Percentiles rank a stretch among this genome's conserved stretches.
Conservation (phyloP, 2,888 invertebrate genomes). For the Ernsta delagoae region DNA sequence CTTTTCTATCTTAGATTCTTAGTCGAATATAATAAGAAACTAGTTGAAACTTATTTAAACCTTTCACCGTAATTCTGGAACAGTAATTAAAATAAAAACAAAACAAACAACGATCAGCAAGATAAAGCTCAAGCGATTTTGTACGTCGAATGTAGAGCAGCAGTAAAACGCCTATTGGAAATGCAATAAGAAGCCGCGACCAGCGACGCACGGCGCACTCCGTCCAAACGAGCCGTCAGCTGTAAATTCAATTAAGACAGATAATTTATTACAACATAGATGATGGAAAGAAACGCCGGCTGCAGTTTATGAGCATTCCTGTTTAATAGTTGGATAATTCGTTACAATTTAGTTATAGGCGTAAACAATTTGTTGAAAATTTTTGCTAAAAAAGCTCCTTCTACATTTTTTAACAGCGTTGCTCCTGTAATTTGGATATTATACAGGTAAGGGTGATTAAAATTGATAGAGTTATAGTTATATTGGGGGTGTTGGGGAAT, state of each 20-base stretch:
- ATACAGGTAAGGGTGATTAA: too few relatives aligned
- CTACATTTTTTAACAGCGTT: too few relatives aligned
- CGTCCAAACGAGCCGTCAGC: not conserved
- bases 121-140: conserved; percentile 1
- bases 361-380: too few relatives aligned
- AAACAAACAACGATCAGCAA: conserved; percentile 20
- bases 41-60: not conserved
- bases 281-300: not conserved
- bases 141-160: conserved; percentile 4
- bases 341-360: too few relatives aligned
- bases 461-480: too few relatives aligned
- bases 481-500: too few relatives aligned
- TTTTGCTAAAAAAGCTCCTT: too few relatives aligned
- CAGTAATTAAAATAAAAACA: conserved; percentile 9
- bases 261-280: not conserved
- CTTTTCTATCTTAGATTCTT: too few relatives aligned
- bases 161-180: not conserved
- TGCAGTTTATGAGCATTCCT: not conserved
- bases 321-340: not conserved
- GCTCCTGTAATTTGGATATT: too few relatives aligned
- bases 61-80: conserved; percentile 7
- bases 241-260: conserved; percentile 12
- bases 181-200: conserved; percentile 10
- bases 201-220: not conserved
- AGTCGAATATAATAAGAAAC: not conserved